These are phyloP conservation scores for Eucera pruinosa DNA, from an alignment of 2,888 invertebrate species.

Conservation along the genomic window DNA sequence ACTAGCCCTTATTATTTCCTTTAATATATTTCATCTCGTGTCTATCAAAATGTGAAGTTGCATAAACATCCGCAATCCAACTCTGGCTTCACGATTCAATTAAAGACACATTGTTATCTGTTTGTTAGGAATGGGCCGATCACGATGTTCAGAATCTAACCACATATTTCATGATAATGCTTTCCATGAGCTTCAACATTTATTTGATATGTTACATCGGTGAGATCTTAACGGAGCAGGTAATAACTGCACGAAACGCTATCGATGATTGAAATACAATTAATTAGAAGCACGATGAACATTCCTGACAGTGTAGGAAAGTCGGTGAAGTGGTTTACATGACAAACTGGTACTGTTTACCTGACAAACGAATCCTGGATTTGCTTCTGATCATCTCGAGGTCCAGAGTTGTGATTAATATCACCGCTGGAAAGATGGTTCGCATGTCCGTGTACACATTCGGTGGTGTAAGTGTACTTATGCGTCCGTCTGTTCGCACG, in stretches of 20 bases:
- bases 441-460: constrained; percentile 75
- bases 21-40: no score
- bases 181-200: constrained; percentile 61
- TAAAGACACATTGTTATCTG: neutral
- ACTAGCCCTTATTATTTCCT: no score
- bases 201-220: constrained; percentile 67
- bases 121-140: constrained; percentile 54
- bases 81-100: neutral
- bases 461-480: constrained; percentile 68
- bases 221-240: constrained; percentile 64
- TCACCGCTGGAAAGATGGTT: constrained; percentile 77
- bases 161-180: constrained; percentile 47
- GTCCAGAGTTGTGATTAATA: constrained; percentile 65
- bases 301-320: constrained; percentile 71
- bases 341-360: constrained; percentile 76
- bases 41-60: no score
- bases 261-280: neutral
- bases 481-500: no score
- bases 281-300: neutral
- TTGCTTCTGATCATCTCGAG: constrained; percentile 72
- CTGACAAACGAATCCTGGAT: constrained; percentile 63
- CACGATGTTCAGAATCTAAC: constrained; percentile 34
- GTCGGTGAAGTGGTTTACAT: constrained; percentile 74
- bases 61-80: no score
- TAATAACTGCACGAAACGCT: constrained; percentile 31